phyloP scores from a whole-genome alignment of 2,888 invertebrate species.

The Torymus tubicola region DNA sequence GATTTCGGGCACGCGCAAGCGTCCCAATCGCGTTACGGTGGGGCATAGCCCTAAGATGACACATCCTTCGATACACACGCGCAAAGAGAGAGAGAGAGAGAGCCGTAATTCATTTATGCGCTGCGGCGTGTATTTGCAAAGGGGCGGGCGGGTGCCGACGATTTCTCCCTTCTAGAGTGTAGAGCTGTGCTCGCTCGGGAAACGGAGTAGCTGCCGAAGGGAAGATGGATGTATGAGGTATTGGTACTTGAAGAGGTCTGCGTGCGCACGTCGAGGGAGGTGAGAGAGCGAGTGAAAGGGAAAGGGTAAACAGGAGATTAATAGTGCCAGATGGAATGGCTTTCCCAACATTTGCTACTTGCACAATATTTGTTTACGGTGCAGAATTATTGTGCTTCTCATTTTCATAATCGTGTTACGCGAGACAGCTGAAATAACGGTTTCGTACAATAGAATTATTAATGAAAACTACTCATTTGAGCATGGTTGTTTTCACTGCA shows the following conservation, averaged over 20 bases:
- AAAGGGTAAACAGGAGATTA: not conserved
- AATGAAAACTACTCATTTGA: too few species aligned
- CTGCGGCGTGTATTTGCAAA: conserved; percentile 26
- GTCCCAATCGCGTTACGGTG: not conserved
- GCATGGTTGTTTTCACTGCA: too few species aligned
- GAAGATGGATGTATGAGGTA: conserved; percentile 7
- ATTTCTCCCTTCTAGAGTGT: too few species aligned
- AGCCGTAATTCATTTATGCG: conserved; percentile 38
- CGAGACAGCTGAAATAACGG: too few species aligned
- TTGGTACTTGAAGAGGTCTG: conserved; percentile 13
- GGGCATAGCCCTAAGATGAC: conserved; percentile 29
- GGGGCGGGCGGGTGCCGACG: not conserved
- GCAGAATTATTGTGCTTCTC: too few species aligned
- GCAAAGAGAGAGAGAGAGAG: not conserved
- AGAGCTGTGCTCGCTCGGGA: not conserved
- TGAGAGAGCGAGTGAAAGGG: not conserved
- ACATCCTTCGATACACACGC: conserved; percentile 24
- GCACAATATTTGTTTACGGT: too few species aligned
- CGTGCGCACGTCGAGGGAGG: not conserved
- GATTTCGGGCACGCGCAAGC: conserved; percentile 27
- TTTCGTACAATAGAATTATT: too few species aligned
- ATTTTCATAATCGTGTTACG: too few species aligned
- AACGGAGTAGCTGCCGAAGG: not conserved
- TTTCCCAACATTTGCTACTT: not conserved
- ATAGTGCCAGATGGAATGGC: conserved; percentile 16